Evolutionary conservation across 1,140 invertebrate species (phyloP).

Genomic region (Drosophila arizonae): DNA sequence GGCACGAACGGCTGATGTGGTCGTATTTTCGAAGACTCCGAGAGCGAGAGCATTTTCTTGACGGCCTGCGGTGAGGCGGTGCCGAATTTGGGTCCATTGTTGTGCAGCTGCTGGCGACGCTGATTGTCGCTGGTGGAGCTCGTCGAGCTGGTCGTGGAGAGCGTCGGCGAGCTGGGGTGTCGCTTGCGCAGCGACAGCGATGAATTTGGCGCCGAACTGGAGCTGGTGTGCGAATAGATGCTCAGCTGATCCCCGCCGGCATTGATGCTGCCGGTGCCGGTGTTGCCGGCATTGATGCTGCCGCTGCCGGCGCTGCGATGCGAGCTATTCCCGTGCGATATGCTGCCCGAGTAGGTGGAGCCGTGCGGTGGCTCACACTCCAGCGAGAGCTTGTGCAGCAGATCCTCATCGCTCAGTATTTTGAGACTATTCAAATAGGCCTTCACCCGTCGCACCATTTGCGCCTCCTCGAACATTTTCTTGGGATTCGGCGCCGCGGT

Average conservation of each 20-base stretch:
- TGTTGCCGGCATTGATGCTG: constrained; percentile 60
- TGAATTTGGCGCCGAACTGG: constrained; percentile 73
- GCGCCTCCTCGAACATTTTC: constrained; percentile 99
- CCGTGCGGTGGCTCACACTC: constrained; percentile 92
- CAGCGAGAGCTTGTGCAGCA: constrained; percentile 93
- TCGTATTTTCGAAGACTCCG: constrained; percentile 92
- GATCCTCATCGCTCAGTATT: constrained; percentile 93
- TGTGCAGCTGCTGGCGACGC: constrained; percentile 91
- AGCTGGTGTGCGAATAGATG: constrained; percentile 73
- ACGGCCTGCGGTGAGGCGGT: constrained; percentile 98
- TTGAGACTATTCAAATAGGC: constrained; percentile 97
- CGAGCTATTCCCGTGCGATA: constrained; percentile 71
- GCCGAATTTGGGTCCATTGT: constrained; percentile 88
- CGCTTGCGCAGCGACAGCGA: constrained; percentile 86
- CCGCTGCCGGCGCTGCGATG: constrained; percentile 79
- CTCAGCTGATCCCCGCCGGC: constrained; percentile 74
- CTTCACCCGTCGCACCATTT: constrained; percentile 98
- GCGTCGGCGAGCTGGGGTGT: constrained; percentile 85
- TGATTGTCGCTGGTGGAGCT: constrained; percentile 95
- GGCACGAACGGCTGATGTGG: constrained; percentile 88
- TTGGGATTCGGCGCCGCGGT: constrained; percentile 96
- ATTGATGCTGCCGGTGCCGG: constrained; percentile 57
- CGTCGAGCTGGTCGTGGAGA: constrained; percentile 94
- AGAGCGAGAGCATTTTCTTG: constrained; percentile 94
- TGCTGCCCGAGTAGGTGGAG: constrained; percentile 84